Evolutionary conservation across 2,797 vertebrate species (phyloP), one percentile per base, ranked within the genome.

Genomic region (Sphaeramia orbicularis): DNA sequence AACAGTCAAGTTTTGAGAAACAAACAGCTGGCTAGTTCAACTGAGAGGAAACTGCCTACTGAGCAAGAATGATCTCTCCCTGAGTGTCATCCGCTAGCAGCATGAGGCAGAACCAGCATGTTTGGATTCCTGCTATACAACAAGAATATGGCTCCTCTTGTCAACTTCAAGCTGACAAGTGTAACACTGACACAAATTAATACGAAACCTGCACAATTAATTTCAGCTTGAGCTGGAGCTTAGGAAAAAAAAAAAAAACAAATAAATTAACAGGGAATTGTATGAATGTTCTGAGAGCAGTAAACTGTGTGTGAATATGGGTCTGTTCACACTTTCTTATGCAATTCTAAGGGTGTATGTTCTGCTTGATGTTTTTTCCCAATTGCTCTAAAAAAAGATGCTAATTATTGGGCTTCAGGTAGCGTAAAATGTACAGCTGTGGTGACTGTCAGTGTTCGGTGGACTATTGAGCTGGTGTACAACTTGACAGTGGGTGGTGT

Each of bases 381-480:
- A 43, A 80, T 84, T 79, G 16, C 86, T 83, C 81, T 88, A 90
- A 93, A 93, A 88, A 88, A 82, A 91, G 93, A 90, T 83, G 75
- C 92, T 96, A 95, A 97, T 97, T 96, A 96, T 94, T 95, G 93
- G 93, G 94, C 94, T 95, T 96, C 94, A 95, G 93, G 92, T 93
- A 95, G 93, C 84, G 76, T 95, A 95, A 95, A 96, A 95, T 94
- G 85, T 85, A 91, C 95, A 96, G 91, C 95, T 95, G 90, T 94
- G 93, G 88, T 66, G 88, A 93, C 92, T 95, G 93, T 94, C 94
- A 95, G 93, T 91, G 92, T 92, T 90, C 83, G 82, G 77, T 84
- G 89, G 94, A 93, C 92, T 95, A 94, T 91, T 93, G 93, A 94
- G 94, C 91, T 90, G 90, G 86, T 95, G 93, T 93, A 86, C 80